These are phyloP conservation scores for Heliconius hortense DNA, from an alignment of 2,888 invertebrate genomes.

Conservation along the genomic window DNA sequence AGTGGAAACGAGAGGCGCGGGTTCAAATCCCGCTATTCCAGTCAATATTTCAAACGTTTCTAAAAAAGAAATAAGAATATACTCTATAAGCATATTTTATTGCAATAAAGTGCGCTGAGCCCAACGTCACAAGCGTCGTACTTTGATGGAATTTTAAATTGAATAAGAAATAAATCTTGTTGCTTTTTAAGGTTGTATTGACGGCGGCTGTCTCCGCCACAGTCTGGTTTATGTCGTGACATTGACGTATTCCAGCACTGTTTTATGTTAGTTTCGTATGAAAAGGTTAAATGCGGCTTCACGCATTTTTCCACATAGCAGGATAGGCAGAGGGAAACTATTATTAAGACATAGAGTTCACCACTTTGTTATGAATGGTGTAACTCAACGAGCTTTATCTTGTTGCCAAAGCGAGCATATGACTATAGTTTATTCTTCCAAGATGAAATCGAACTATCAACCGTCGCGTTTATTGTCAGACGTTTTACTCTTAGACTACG, in stretches of 20 bases:
- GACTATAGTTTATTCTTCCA: no score
- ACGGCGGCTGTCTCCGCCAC: slow-evolving; percentile 50
- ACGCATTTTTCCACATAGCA: background rate
- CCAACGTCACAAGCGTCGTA: slow-evolving; percentile 40
- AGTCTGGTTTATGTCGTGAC: slow-evolving; percentile 36
- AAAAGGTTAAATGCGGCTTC: slow-evolving; percentile 14
- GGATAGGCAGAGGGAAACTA: background rate
- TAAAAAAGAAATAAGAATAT: no score
- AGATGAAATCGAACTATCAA: no score
- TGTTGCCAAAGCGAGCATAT: no score
- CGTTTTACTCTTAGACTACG: no score
- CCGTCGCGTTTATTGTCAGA: no score
- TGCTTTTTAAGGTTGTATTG: slow-evolving; percentile 63
- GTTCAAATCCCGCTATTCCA: no score
- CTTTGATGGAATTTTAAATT: slow-evolving; percentile 63
- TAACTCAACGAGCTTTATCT: no score
- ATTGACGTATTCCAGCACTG: slow-evolving; percentile 35
- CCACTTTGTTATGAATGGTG: no score
- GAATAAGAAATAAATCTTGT: slow-evolving; percentile 73
- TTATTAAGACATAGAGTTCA: no score
- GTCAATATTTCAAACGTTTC: no score
- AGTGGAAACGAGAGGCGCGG: no score
- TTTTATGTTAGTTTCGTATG: slow-evolving; percentile 24
- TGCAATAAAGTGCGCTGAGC: slow-evolving; percentile 37
- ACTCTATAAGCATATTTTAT: background rate